Evolutionary conservation across 2,797 vertebrate genomes (phyloP), one percentile per base, ranked within the genome.

Genomic region (Enteromius radiatus): DNA sequence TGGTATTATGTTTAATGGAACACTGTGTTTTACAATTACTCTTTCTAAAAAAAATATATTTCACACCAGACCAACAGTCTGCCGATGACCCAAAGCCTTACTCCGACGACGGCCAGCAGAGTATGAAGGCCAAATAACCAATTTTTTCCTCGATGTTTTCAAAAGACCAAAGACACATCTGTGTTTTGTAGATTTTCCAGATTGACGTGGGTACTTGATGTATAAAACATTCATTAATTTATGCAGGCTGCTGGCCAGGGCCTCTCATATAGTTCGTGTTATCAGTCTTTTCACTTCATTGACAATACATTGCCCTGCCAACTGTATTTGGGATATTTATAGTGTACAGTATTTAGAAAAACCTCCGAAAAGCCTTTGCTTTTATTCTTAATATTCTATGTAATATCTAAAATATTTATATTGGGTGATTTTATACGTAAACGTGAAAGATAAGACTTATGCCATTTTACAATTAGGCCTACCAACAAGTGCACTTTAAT

Each of bases 281-380:
- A 63, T 73, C 56, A 61, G 79, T 73, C 79, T 64, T 81, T 81
- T 81, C 41, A 47, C 67, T 71, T 80, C 38, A 80, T 36, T 81
- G 41, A 73, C 69, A 73, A 63, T 73, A 38, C 43, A 36, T 73
- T n/a, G 31, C 41, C 59, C 23, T 73, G 54, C 56, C 69, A 81
- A 73, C 21, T 63, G 41, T 73, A 73, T 63, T 91, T 92, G 87
- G 81, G 38, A 80, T 67, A 83, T 31, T 80, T 54, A 86, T 76
- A 88, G 91, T 83, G 41, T 21, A 54, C 23, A 82, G 56, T 77
- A 8, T 12, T 71, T 8, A 63, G 14, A 81, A 71, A 61, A 26
- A 23, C 3, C 1, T 17, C 12, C 45, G 10, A 52, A 49, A 49
- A 38, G 12, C 21, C 2, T 15, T 75, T 56, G 49, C n/a, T 74